phyloP scores from a whole-genome alignment of 1,140 invertebrate species.

The Orchesella cincta region DNA sequence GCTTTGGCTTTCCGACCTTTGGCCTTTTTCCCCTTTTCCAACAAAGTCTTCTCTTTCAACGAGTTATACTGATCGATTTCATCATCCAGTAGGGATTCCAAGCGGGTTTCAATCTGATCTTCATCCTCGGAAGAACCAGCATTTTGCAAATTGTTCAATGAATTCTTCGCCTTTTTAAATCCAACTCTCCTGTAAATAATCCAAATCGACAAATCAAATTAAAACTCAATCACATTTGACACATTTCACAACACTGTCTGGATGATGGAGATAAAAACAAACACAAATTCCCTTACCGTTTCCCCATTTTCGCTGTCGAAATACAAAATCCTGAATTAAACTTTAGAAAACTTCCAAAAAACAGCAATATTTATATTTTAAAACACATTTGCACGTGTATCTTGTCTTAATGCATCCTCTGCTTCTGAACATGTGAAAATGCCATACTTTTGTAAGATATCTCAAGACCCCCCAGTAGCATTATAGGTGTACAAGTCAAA shows the following conservation, averaged over 20 bases:
- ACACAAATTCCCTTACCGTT: background rate
- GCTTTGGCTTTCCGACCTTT: constrained; percentile 4
- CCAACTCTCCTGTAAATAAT: constrained; percentile 25
- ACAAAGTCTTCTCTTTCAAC: constrained; percentile 31
- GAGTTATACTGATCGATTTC: constrained; percentile 48
- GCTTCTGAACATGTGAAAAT: too few species aligned
- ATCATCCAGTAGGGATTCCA: constrained; percentile 45
- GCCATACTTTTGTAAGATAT: too few species aligned
- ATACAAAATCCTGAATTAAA: too few species aligned
- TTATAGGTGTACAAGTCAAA: too few species aligned
- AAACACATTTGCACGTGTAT: too few species aligned
- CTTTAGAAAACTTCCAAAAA: too few species aligned
- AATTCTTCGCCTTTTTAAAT: constrained; percentile 31
- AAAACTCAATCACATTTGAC: background rate
- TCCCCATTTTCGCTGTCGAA: too few species aligned
- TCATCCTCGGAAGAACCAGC: constrained; percentile 44
- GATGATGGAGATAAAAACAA: background rate
- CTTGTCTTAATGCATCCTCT: too few species aligned
- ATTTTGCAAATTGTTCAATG: constrained; percentile 25
- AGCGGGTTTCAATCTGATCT: constrained; percentile 24
- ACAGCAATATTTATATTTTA: too few species aligned
- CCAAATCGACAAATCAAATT: background rate
- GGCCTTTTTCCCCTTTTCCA: constrained; percentile 35
- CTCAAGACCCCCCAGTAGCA: too few species aligned
- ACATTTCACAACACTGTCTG: background rate